phyloP scores from a whole-genome alignment of 2,888 invertebrate genomes.

The Athripsodes cinereus region DNA sequence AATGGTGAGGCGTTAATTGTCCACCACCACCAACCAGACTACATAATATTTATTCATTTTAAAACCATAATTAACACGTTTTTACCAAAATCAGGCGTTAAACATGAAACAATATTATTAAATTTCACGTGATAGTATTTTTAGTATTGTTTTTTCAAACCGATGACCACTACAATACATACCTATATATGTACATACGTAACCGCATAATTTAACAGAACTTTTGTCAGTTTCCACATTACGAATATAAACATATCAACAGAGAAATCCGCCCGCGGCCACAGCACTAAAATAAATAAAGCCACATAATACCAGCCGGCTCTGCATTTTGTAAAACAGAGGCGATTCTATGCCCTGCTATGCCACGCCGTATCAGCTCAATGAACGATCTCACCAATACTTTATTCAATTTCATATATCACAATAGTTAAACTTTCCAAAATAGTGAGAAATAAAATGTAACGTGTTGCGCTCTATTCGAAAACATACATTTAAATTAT shows the following conservation, averaged over 20 bases:
- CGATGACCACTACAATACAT: background rate
- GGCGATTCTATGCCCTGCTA: background rate
- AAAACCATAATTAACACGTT: background rate
- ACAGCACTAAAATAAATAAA: constrained; percentile 5
- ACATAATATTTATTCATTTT: background rate
- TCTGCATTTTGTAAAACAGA: background rate
- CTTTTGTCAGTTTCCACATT: constrained; percentile 17
- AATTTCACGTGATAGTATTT: constrained; percentile 1
- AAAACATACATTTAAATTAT: too few relatives aligned
- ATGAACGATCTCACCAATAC: constrained; percentile 2
- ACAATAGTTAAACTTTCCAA: constrained; percentile 1
- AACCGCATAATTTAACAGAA: constrained; percentile 5
- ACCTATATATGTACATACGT: background rate
- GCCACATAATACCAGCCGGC: constrained; percentile 2
- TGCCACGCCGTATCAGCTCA: background rate
- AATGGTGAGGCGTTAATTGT: background rate
- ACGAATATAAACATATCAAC: constrained; percentile 22
- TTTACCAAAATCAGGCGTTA: background rate
- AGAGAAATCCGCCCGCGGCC: constrained; percentile 18
- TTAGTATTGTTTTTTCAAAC: background rate
- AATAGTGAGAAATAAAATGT: background rate
- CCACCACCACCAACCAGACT: background rate
- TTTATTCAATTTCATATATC: constrained; percentile 21
- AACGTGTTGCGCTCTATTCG: background rate
- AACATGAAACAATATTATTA: background rate